Base-by-base conservation (phyloP, 2,888 invertebrate species). In the Frankliniella fusca region DNA sequence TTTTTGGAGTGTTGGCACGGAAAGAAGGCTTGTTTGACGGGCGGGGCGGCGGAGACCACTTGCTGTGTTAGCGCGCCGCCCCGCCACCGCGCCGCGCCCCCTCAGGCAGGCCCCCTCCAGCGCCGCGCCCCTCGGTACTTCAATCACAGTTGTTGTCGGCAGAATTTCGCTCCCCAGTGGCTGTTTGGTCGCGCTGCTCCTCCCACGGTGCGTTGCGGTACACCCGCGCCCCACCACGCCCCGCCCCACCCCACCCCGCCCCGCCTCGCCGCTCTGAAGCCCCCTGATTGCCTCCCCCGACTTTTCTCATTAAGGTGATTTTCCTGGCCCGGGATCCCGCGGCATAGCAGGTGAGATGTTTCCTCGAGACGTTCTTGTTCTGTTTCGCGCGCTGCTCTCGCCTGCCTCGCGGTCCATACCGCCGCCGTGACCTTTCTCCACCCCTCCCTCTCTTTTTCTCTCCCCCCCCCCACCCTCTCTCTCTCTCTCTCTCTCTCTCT, bases 241-340 rank as follows among this genome's bases (percentile, higher is more conserved):
- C 54, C 54, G 54, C 54, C 54, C 54, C 54, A 15, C 54, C 54
- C 54, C 54, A 15, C 15, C 54, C 7, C 54, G 15, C 18, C 20
- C 18, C 54, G 54, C 54, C 54, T 54, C 20, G 54, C 10, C 54
- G 54, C 54, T n/a, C n/a, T n/a, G 54, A 20, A 5, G 54, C 54
- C 20, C 20, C 54, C 15, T 15, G 54, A 11, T 76, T 76, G n/a
- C n/a, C n/a, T n/a, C n/a, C n/a, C n/a, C n/a, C n/a, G 70, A 76
- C 70, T 76, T 76, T 76, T 76, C 70, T 76, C 70, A 76, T 76
- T 76, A 76, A 76, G 70, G 70, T 76, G 70, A 76, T 76, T 76
- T 76, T 27, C 70, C 27, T 76, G 54, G 38, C 38, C 3, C 38
- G 38, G 38, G 38, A 5, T 5, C 38, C 38, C 38, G 38, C 38